Percentiles rank a stretch among this genome's conserved stretches.
Conservation (phyloP, 2,113 vertebrate genomes). For the Lophius piscatorius region DNA sequence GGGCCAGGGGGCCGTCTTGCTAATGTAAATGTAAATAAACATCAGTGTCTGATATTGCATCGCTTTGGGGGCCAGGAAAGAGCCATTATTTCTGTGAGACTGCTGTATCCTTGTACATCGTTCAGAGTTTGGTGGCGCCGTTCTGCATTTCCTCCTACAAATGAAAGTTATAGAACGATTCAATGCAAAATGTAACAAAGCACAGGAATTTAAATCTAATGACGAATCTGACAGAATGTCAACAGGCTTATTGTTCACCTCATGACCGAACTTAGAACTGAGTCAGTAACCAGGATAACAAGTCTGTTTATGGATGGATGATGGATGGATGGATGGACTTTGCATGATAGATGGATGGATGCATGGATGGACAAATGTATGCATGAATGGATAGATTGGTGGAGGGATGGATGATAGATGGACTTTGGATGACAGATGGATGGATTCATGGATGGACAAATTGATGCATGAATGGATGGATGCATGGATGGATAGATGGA, state of each 20-base stretch:
- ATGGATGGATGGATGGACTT: no score
- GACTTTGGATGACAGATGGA: no score
- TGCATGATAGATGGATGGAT: not conserved
- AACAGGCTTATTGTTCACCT: no score
- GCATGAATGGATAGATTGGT: no score
- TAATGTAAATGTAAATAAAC: slow-evolving; percentile 25
- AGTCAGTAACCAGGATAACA: not conserved
- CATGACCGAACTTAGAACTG: no score
- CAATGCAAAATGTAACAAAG: not conserved
- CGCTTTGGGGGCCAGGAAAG: not conserved
- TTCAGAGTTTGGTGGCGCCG: slow-evolving; percentile 12
- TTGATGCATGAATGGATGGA: no score
- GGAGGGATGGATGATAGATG: no score
- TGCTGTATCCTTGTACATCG: slow-evolving; percentile 30
- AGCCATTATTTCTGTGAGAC: slow-evolving; percentile 25
- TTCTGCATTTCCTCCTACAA: slow-evolving; percentile 40
- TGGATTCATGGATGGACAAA: no score
- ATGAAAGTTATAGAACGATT: slow-evolving; percentile 7
- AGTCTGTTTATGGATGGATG: no score
- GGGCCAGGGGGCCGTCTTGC: not conserved
- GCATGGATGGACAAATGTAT: not conserved
- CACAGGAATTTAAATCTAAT: not conserved
- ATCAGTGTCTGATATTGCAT: slow-evolving; percentile 17
- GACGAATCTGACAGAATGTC: no score
- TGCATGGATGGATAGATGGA: no score